These are phyloP conservation scores for Spea multiplicata DNA, from an alignment of 2,113 vertebrate genomes.

Conservation along the genomic window DNA sequence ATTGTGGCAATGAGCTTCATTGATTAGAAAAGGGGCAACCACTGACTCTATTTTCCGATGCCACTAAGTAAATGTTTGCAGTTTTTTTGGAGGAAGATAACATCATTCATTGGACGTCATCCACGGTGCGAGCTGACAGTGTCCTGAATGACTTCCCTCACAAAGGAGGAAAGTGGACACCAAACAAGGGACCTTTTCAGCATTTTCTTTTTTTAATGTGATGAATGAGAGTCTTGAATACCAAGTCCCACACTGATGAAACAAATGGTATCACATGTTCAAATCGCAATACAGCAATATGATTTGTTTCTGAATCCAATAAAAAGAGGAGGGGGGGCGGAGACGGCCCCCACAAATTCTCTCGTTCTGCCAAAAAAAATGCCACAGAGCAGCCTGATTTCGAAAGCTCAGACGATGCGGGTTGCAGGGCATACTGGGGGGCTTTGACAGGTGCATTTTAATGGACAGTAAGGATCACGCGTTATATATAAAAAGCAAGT, in stretches of 20 bases:
- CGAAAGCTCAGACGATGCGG: too few species aligned
- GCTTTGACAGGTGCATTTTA: too few species aligned
- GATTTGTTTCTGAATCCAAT: conserved; percentile 31
- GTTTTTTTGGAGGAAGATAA: conserved; percentile 23
- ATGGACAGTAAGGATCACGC: too few species aligned
- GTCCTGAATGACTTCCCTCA: conserved; percentile 37
- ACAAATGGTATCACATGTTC: conserved; percentile 47
- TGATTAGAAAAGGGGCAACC: too few species aligned
- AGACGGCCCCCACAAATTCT: conserved; percentile 25
- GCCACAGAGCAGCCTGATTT: background rate
- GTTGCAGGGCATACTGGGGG: too few species aligned
- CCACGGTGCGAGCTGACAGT: conserved; percentile 25
- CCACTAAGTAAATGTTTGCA: too few species aligned
- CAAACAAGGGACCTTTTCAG: conserved; percentile 45
- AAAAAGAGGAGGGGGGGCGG: conserved; percentile 28
- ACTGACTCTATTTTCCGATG: too few species aligned
- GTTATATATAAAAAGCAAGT: too few species aligned
- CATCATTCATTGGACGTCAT: conserved; percentile 43
- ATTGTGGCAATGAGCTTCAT: too few species aligned
- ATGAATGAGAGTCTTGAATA: conserved; percentile 42
- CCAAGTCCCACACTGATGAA: conserved; percentile 44
- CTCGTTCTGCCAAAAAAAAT: conserved; percentile 17
- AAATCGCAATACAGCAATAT: conserved; percentile 36
- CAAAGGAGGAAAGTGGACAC: conserved; percentile 36
- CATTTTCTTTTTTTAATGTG: conserved; percentile 24